phyloP scores from a whole-genome alignment of 30 jellyfish, hydroid and myxozoan genomes.

The Aurelia sp. region DNA sequence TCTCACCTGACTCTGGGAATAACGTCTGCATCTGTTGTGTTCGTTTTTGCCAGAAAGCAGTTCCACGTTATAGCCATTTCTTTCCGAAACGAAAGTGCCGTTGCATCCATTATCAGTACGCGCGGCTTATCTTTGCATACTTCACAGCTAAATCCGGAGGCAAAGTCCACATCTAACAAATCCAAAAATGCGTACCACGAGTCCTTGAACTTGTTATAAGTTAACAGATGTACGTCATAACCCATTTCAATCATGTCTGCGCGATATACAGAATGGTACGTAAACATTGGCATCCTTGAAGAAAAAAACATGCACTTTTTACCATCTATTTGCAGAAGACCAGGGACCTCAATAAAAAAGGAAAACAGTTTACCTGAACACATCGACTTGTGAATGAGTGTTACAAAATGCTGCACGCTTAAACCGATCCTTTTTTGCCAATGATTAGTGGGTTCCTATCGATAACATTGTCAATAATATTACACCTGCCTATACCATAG shows the following conservation, averaged over 20 bases:
- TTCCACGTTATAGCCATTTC: slow-evolving; percentile 13
- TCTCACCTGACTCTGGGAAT: slow-evolving; percentile 30
- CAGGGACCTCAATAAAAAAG: too few relatives aligned
- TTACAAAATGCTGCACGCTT: too few relatives aligned
- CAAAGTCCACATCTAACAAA: slow-evolving; percentile 8
- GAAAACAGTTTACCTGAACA: too few relatives aligned
- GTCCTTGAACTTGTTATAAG: slow-evolving; percentile 15
- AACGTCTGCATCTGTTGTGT: not conserved
- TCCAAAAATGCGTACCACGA: slow-evolving; percentile 11
- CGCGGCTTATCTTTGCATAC: slow-evolving; percentile 10
- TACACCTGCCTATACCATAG: too few relatives aligned
- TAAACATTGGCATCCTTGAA: slow-evolving; percentile 8
- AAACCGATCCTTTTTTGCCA: too few relatives aligned
- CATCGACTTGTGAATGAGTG: too few relatives aligned
- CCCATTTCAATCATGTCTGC: slow-evolving; percentile 10
- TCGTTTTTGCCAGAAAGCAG: slow-evolving; percentile 6
- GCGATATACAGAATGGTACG: not conserved
- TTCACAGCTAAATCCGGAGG: slow-evolving; percentile 3
- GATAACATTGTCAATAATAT: too few relatives aligned
- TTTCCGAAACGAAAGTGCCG: slow-evolving; percentile 14
- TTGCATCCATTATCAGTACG: slow-evolving; percentile 6
- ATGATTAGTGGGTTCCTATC: too few relatives aligned
- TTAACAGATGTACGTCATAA: not conserved
- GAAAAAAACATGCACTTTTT: too few relatives aligned
- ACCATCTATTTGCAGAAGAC: too few relatives aligned